A percentile compares a stretch with the other conserved stretches of the same genome.
These are phyloP conservation scores for Cyphomyrus plagiostoma DNA, from an alignment of 2,113 vertebrate genomes.

Conservation along the genomic window DNA sequence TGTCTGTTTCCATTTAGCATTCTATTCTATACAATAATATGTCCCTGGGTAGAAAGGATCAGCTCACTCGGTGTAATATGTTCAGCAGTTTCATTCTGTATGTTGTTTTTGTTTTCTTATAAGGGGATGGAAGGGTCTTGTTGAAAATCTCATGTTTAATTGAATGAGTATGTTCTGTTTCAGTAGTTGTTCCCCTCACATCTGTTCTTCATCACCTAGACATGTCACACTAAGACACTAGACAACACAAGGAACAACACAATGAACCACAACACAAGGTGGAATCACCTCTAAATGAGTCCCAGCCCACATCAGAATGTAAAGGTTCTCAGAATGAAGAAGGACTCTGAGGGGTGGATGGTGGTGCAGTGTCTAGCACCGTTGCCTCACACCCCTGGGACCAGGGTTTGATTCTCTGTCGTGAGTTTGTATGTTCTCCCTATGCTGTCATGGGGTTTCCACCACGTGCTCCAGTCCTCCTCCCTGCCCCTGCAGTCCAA, in stretches of 20 bases:
- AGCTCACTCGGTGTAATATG: background rate
- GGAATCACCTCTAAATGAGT: background rate
- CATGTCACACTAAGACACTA: background rate
- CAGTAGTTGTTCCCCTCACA: background rate
- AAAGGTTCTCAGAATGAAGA: background rate
- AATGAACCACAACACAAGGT: background rate
- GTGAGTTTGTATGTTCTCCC: background rate
- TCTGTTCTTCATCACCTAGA: background rate
- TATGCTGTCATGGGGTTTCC: background rate
- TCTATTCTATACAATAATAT: background rate
- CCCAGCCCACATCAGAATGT: background rate
- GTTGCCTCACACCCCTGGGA: background rate
- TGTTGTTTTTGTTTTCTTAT: background rate
- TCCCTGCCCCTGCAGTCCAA: background rate
- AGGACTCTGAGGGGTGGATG: background rate
- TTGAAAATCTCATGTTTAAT: background rate
- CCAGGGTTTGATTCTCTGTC: background rate
- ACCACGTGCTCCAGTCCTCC: background rate
- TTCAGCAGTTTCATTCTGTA: background rate
- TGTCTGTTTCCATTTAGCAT: background rate
- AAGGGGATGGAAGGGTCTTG: background rate
- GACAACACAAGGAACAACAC: background rate
- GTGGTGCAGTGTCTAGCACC: background rate
- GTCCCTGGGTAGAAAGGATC: background rate
- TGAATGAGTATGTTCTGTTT: background rate